These are phyloP conservation scores for Villa cingulata DNA, from an alignment of 2,888 invertebrate species.

Conservation along the genomic window DNA sequence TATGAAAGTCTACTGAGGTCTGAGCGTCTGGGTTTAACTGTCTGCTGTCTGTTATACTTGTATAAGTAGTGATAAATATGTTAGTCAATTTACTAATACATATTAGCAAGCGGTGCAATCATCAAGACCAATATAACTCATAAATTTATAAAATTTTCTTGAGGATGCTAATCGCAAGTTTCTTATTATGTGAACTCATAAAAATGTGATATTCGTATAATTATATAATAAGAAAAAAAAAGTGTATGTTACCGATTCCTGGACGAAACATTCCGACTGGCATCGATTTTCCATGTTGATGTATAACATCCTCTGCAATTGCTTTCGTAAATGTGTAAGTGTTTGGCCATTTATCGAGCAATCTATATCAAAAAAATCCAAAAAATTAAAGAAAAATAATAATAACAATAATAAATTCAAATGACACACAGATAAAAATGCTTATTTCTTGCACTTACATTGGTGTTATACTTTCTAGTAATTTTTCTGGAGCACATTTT, in stretches of 20 bases:
- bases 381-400: neutral
- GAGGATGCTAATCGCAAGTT: no score
- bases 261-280: conserved; percentile 76
- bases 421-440: neutral
- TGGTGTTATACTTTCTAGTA: conserved; percentile 41
- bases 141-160: no score
- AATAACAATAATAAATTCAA: neutral
- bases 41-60: no score
- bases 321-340: conserved; percentile 89
- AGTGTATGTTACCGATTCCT: conserved; percentile 50
- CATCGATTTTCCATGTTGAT: conserved; percentile 49
- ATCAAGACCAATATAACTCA: no score
- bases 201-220: no score
- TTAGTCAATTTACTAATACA: no score
- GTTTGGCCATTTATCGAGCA: conserved; percentile 67
- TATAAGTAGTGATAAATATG: no score
- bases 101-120: no score
- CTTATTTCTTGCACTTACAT: conserved; percentile 27
- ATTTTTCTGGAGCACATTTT: conserved; percentile 39
- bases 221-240: no score
- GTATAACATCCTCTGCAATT: conserved; percentile 64
- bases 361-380: conserved; percentile 29
- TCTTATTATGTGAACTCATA: no score
- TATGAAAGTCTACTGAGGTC: no score
- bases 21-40: no score